Conservation (phyloP, 2,797 vertebrate species). For the Coluber constrictor region DNA sequence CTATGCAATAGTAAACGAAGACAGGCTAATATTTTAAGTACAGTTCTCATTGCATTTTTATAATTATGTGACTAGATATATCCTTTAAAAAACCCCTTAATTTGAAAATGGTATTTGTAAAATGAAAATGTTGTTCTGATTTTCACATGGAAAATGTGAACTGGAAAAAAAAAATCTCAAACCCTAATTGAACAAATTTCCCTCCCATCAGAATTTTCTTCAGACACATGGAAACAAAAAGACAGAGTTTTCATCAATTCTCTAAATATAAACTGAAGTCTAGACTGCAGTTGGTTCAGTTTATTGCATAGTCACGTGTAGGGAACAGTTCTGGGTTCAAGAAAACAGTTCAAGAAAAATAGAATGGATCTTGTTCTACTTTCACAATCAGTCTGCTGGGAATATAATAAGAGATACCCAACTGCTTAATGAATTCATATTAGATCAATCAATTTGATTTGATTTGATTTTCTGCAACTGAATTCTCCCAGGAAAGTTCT, state of each 20-base stretch:
- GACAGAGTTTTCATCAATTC: background rate
- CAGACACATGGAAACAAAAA: background rate
- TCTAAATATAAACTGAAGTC: background rate
- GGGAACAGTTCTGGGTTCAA: background rate
- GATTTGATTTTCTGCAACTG: background rate
- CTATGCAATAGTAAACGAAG: background rate
- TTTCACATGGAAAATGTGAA: background rate
- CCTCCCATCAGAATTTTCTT: background rate
- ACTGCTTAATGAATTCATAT: background rate
- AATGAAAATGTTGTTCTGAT: background rate
- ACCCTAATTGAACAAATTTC: background rate
- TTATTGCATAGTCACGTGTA: background rate
- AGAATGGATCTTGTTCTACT: background rate
- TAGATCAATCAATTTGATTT: background rate
- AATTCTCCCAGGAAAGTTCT: no score
- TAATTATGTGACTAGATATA: background rate
- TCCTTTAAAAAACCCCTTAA: background rate
- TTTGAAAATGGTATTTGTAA: background rate
- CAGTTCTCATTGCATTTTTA: conserved; percentile 14
- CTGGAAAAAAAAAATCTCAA: background rate
- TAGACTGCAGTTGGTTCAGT: background rate
- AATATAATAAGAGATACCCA: background rate
- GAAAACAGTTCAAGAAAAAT: background rate
- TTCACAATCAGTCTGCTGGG: background rate
- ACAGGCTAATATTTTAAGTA: conserved; percentile 9